Evolutionary conservation across 2,113 vertebrate genomes (phyloP).

Genomic region (Bujurquina vittata): DNA sequence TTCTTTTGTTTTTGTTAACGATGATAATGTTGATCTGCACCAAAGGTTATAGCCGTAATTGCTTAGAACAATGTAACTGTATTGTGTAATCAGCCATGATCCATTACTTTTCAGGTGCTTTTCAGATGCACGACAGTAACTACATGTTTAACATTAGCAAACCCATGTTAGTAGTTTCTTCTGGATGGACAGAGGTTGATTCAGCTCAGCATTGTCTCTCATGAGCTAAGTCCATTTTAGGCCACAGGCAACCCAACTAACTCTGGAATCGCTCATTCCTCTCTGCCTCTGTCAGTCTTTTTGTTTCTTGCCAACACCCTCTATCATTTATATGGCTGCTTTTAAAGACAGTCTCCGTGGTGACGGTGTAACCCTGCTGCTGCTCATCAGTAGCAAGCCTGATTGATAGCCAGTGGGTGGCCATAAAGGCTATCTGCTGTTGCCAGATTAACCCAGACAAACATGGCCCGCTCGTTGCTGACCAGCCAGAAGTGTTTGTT

Average conservation of each 20-base stretch:
- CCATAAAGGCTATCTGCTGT: constrained; percentile 84
- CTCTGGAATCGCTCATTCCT: constrained; percentile 10
- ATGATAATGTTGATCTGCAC: no score
- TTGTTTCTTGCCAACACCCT: constrained; percentile 62
- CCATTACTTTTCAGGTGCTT: neutral
- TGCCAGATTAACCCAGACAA: constrained; percentile 82
- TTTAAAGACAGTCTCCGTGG: constrained; percentile 81
- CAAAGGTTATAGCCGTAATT: neutral
- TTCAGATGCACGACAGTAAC: neutral
- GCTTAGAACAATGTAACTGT: no score
- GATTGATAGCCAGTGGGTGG: constrained; percentile 79
- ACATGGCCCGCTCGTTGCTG: constrained; percentile 60
- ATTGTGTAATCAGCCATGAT: no score
- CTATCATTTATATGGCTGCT: constrained; percentile 74
- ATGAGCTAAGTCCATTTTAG: constrained; percentile 19
- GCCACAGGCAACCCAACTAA: constrained; percentile 37
- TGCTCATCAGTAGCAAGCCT: constrained; percentile 67
- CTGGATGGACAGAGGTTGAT: constrained; percentile 20
- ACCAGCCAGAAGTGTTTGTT: constrained; percentile 64
- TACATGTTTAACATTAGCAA: neutral
- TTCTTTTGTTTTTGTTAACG: no score
- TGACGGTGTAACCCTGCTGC: constrained; percentile 77
- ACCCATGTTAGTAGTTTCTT: neutral
- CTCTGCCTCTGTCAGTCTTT: constrained; percentile 45
- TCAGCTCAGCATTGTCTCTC: constrained; percentile 31